These are phyloP conservation scores for Camponotus pennsylvanicus DNA, from an alignment of 1,140 invertebrate genomes.

Conservation along the genomic window DNA sequence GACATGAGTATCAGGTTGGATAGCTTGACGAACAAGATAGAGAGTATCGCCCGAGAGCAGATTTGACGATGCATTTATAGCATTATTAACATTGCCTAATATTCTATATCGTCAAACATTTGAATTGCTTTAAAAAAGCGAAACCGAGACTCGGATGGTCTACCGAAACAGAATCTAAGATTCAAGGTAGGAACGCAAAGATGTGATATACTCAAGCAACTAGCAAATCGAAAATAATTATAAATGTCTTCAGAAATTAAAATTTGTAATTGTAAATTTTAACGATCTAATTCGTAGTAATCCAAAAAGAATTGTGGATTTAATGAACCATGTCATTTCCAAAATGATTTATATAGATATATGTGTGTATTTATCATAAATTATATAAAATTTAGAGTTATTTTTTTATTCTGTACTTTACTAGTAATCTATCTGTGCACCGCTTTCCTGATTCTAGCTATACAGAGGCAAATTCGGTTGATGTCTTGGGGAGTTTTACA, in stretches of 20 bases:
- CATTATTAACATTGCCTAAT: neutral
- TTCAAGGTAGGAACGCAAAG: no score
- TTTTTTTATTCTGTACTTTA: constrained; percentile 70
- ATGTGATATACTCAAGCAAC: neutral
- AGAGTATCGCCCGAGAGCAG: constrained; percentile 76
- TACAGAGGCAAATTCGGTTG: constrained; percentile 70
- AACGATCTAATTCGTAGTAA: neutral
- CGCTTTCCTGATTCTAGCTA: constrained; percentile 78
- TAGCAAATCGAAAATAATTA: no score
- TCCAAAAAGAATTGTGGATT: neutral
- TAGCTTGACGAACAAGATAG: constrained; percentile 74
- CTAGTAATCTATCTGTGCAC: constrained; percentile 81
- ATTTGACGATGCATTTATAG: constrained; percentile 32
- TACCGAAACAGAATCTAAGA: no score
- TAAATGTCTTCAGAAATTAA: neutral
- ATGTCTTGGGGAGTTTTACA: constrained; percentile 73
- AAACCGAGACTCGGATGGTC: no score
- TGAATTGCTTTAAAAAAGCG: neutral
- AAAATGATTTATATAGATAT: neutral
- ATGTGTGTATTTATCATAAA: neutral
- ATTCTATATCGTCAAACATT: neutral
- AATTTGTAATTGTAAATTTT: no score
- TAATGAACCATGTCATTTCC: neutral
- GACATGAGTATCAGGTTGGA: constrained; percentile 75
- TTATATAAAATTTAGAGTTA: neutral